These are phyloP conservation scores for Pseudochromis fuscus DNA, from an alignment of 2,797 vertebrate species.

Conservation along the genomic window DNA sequence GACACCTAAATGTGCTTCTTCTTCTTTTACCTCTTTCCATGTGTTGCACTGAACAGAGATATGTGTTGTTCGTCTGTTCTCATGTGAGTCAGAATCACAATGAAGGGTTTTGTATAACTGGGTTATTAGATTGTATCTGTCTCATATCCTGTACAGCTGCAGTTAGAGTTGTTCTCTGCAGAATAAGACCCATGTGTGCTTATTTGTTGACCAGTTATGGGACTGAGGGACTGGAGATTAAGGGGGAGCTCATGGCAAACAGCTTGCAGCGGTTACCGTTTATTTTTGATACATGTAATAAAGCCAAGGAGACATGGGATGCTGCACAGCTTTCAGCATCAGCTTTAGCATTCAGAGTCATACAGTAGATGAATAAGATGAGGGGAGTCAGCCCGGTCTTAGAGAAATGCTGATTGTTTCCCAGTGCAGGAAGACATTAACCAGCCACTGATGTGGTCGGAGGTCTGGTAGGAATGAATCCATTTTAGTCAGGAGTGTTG, in stretches of 20 bases:
- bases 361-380: constrained; percentile 23
- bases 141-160: constrained; percentile 79
- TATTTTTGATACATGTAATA: constrained; percentile 22
- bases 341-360: constrained; percentile 5
- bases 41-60: constrained; percentile 33
- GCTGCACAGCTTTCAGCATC: not conserved
- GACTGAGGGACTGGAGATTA: constrained; percentile 45
- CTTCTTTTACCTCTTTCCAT: constrained; percentile 15
- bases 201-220: constrained; percentile 38
- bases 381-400: constrained; percentile 37
- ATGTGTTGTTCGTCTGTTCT: constrained; percentile 16
- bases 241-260: constrained; percentile 21
- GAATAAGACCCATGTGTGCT: constrained; percentile 74
- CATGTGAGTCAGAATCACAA: constrained; percentile 17
- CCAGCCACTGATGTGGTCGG: constrained; percentile 65
- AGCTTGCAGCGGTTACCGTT: constrained; percentile 30
- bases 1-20: not conserved
- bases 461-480: constrained; percentile 40
- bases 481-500: constrained; percentile 49
- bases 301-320: not conserved
- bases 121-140: constrained; percentile 49
- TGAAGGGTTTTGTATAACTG: constrained; percentile 34
- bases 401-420: constrained; percentile 43
- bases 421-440: constrained; percentile 59
- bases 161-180: constrained; percentile 38